These are phyloP conservation scores for Hydropsyche tenuis DNA, from an alignment of 1,140 invertebrate species.

Conservation along the genomic window DNA sequence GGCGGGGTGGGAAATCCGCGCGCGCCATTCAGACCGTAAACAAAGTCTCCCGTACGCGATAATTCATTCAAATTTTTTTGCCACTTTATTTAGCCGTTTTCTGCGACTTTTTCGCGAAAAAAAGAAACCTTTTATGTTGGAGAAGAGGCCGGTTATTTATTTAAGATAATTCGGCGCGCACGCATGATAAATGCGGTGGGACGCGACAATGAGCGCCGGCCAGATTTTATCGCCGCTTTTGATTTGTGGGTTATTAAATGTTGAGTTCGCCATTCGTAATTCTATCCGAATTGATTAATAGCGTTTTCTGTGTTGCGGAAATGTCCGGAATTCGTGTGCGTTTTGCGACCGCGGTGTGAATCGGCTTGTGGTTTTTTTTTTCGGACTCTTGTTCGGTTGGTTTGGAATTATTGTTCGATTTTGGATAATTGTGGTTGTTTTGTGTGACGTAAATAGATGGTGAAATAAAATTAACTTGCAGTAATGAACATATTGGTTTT, in stretches of 20 bases:
- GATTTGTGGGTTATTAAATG: slow-evolving; percentile 22
- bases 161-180: slow-evolving; percentile 39
- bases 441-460: too few relatives aligned
- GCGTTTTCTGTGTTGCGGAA: neutral
- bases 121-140: too few relatives aligned
- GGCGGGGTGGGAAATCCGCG: neutral
- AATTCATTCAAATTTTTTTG: slow-evolving; percentile 18
- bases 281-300: slow-evolving; percentile 14
- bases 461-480: too few relatives aligned
- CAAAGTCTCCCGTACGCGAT: slow-evolving; percentile 21
- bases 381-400: too few relatives aligned
- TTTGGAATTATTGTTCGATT: too few relatives aligned
- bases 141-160: slow-evolving; percentile 34
- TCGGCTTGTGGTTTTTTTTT: too few relatives aligned
- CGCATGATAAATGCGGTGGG: slow-evolving; percentile 35
- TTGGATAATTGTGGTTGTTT: too few relatives aligned
- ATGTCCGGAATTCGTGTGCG: too few relatives aligned
- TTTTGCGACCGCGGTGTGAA: too few relatives aligned
- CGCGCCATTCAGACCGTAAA: slow-evolving; percentile 18
- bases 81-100: neutral
- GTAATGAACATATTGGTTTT: too few relatives aligned
- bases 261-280: neutral
- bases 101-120: neutral
- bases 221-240: slow-evolving; percentile 31
- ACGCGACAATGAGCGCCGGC: slow-evolving; percentile 35